Evolutionary conservation across 1,140 invertebrate species (phyloP), one percentile per base, ranked within the genome.

Genomic region (Bilobella aurantiaca): DNA sequence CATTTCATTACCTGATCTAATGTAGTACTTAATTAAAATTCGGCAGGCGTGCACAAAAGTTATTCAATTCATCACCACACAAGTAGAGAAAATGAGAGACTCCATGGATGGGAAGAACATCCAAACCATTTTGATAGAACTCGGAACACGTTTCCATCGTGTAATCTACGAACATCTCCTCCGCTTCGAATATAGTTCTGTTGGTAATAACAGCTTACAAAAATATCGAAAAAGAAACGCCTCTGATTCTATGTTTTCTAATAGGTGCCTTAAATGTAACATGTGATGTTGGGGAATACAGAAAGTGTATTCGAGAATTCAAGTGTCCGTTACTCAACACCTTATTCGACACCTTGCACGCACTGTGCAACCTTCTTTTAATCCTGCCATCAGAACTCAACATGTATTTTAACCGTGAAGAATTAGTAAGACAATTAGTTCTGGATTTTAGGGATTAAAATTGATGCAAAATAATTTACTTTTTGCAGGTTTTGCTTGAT

Each of bases 381-480:
- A 95, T 98, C 0, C 93, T 94, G 69, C 93, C 94, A 1, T 91
- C 96, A 78, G 98, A 98, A 81, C 80, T 99, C 68, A 88, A 91
- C 75, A 91, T 96, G 82, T 91, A 98, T 30, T 95, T 93, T 76
- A 88, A 86, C 57, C 91, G 91, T 32, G 93, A 96, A 77, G 91
- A 92, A 63, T 79, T 98, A 83, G 93, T 96, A 81, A 83, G 81
- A 75, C 63, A 37, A 32, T 21, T 28, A 58, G 29, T 16, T 29
- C 5, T 16, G 21, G 3, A 53, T 18, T 23, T 16, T 23, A 12
- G 37, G 37, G n/a, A 42, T n/a, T n/a, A 42, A 42, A 42, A 53
- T 53, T 57, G 42, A 32, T 57, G 49, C 5, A 56, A 56, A 29
- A 32, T 68, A 3, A 21, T 27, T 66, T 16, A 18, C 21, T 23